Conservation (phyloP, 2,797 vertebrate species). For the Oreonectes daqikongensis region DNA sequence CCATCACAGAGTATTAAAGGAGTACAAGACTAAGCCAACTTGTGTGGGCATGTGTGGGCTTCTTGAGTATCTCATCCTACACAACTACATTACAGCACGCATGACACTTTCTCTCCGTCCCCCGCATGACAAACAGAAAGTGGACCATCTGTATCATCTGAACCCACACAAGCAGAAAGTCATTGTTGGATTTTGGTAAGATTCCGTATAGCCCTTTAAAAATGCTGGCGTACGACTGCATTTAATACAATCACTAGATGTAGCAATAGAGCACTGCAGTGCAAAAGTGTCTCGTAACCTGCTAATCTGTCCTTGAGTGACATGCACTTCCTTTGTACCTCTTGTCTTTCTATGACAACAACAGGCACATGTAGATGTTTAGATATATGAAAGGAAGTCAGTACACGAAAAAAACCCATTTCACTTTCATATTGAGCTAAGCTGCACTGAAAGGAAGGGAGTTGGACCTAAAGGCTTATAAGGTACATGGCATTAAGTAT, state of each 20-base stretch:
- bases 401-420: not conserved
- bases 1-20: not conserved
- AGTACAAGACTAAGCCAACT: not conserved
- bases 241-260: slow-evolving; percentile 15
- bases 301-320: not conserved
- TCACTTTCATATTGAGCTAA: not conserved
- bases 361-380: not conserved
- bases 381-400: slow-evolving; percentile 14
- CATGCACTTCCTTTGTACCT: slow-evolving; percentile 3
- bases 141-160: slow-evolving; percentile 19
- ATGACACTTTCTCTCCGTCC: not conserved
- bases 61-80: not conserved
- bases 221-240: not conserved
- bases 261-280: not conserved
- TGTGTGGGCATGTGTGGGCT: not conserved
- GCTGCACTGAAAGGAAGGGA: not conserved
- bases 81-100: not conserved
- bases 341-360: slow-evolving; percentile 46
- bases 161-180: slow-evolving; percentile 5
- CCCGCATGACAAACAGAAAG: not conserved
- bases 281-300: not conserved
- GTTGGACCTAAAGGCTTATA: not conserved
- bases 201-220: no score
- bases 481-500: no score
- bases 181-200: slow-evolving; percentile 5